phyloP scores from a whole-genome alignment of 30 jellyfish, hydroid and myxozoan species.

The Pelagia noctiluca region DNA sequence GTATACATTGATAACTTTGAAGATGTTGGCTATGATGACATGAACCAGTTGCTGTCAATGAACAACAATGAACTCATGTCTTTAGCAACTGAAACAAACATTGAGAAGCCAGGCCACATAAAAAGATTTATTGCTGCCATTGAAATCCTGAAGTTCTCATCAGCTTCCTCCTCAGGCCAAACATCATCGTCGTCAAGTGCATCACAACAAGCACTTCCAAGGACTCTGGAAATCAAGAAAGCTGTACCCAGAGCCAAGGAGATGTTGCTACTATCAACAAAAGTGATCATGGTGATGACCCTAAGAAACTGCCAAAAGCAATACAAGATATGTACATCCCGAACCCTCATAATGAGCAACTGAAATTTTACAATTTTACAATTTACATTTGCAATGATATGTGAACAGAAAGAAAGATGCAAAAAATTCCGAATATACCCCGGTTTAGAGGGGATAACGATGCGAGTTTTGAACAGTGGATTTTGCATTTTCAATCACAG shows the following conservation, averaged over 20 bases:
- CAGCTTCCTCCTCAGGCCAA: constrained; percentile 4
- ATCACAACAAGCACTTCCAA: neutral
- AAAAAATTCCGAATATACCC: too few relatives aligned
- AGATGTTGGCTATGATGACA: constrained; percentile 24
- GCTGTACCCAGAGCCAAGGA: constrained; percentile 4
- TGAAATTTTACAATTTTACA: neutral
- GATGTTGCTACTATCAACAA: too few relatives aligned
- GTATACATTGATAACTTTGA: constrained; percentile 2
- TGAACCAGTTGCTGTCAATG: constrained; percentile 14
- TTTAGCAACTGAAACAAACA: neutral
- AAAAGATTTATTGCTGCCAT: constrained; percentile 16
- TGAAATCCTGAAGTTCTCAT: neutral
- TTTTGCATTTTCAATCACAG: too few relatives aligned
- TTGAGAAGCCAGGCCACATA: constrained; percentile 37
- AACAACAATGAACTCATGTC: neutral
- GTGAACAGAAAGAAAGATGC: neutral
- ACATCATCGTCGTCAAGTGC: neutral
- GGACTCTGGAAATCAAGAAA: neutral
- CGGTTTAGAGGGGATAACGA: too few relatives aligned
- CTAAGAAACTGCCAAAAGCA: neutral
- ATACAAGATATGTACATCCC: neutral
- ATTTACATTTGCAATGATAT: too few relatives aligned
- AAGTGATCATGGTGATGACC: too few relatives aligned
- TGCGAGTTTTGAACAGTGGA: too few relatives aligned
- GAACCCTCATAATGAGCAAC: neutral